Conservation (phyloP, 1,140 invertebrate genomes). For the Acarapis woodi region DNA sequence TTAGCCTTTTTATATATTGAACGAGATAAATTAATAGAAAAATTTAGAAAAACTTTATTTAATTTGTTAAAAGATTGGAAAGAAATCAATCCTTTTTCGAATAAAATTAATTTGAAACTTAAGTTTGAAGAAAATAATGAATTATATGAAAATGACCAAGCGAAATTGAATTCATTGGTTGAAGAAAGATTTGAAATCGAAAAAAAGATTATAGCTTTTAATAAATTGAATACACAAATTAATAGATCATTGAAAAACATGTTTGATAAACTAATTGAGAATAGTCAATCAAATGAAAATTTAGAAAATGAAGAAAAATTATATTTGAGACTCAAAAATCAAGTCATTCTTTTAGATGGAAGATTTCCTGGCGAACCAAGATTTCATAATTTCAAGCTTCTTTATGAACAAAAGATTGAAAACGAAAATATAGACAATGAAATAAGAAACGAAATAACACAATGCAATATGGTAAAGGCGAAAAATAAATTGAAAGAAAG, state of each 20-base stretch:
- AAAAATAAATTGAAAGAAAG: no score
- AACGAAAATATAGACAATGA: no score
- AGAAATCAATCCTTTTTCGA: not conserved
- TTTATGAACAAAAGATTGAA: no score
- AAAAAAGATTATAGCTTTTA: not conserved
- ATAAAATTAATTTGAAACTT: not conserved
- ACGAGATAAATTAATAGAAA: not conserved
- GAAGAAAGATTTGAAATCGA: not conserved
- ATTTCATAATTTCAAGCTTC: conserved; percentile 5
- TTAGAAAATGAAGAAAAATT: not conserved
- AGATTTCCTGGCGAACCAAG: conserved; percentile 8
- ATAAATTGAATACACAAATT: not conserved
- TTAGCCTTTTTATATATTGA: no score
- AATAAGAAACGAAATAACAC: no score
- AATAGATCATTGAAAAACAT: not conserved
- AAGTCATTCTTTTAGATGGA: conserved; percentile 4
- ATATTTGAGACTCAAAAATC: not conserved
- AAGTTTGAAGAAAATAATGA: not conserved
- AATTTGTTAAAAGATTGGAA: not conserved
- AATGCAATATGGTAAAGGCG: no score
- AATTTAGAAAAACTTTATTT: not conserved
- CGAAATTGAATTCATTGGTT: not conserved
- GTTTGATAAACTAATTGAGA: not conserved
- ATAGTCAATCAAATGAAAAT: not conserved
- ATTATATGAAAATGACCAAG: not conserved